phyloP scores from a whole-genome alignment of 1,140 invertebrate genomes.

The Drosophila neocordata region DNA sequence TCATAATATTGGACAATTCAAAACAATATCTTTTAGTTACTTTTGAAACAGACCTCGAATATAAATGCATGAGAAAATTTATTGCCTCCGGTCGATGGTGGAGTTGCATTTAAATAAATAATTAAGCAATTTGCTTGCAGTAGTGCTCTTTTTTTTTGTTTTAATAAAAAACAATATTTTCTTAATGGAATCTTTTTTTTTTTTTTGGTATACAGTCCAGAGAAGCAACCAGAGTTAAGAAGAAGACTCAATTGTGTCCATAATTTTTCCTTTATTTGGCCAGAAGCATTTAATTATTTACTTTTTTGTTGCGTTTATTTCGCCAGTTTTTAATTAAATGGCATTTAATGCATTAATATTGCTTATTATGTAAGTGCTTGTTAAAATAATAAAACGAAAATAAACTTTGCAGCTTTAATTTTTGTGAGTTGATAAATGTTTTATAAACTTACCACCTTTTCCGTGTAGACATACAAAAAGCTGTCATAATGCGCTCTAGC shows the following conservation, averaged over 20 bases:
- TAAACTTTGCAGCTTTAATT: not conserved
- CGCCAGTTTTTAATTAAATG: slow-evolving; percentile 55
- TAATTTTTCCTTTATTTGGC: slow-evolving; percentile 27
- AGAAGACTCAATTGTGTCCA: slow-evolving; percentile 54
- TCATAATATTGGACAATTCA: no score
- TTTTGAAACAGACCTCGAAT: not conserved
- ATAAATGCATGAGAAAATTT: slow-evolving; percentile 36
- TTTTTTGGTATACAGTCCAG: not conserved
- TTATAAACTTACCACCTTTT: slow-evolving; percentile 60
- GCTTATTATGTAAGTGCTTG: slow-evolving; percentile 8
- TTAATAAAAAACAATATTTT: slow-evolving; percentile 60
- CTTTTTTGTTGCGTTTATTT: slow-evolving; percentile 19
- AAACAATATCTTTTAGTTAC: not conserved
- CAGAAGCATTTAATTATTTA: slow-evolving; percentile 50
- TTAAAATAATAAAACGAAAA: not conserved
- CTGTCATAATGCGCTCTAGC: slow-evolving; percentile 79
- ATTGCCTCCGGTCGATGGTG: slow-evolving; percentile 36
- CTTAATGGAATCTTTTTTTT: slow-evolving; percentile 55
- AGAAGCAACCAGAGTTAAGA: slow-evolving; percentile 13
- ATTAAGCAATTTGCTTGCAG: slow-evolving; percentile 60
- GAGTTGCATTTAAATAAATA: slow-evolving; percentile 62
- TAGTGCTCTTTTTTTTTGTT: slow-evolving; percentile 15
- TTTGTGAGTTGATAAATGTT: not conserved
- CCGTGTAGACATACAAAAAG: slow-evolving; percentile 78
- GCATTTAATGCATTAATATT: slow-evolving; percentile 35